Evolutionary conservation across 23 tunicate species (phyloP).

Genomic region (Diplosoma virens): DNA sequence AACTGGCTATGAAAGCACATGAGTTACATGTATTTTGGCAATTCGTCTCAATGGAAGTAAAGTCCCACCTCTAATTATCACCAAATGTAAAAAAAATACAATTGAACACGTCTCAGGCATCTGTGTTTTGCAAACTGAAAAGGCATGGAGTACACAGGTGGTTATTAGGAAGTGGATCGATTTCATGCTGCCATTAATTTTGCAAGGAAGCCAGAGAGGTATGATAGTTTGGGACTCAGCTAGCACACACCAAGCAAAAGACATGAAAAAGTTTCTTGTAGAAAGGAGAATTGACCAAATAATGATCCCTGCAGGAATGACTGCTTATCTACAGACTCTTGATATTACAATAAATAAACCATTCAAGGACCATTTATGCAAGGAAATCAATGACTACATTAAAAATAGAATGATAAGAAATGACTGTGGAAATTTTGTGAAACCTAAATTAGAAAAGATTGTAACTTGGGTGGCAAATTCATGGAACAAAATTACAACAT

Average conservation of each 20-base stretch:
- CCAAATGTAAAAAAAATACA: not conserved
- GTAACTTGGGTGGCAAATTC: not conserved
- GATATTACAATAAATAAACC: too few species aligned
- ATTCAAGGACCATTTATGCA: not conserved
- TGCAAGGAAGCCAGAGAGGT: too few species aligned
- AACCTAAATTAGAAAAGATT: not conserved
- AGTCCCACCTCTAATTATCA: too few species aligned
- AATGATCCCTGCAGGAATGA: not conserved
- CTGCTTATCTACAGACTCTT: not conserved
- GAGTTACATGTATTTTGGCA: not conserved
- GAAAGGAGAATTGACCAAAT: not conserved
- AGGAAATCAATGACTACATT: not conserved
- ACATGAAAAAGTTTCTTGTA: not conserved
- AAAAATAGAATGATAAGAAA: not conserved
- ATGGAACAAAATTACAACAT: not conserved
- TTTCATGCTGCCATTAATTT: too few species aligned
- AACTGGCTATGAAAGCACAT: not conserved
- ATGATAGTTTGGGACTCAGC: too few species aligned
- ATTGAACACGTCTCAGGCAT: not conserved
- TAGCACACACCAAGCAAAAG: too few species aligned
- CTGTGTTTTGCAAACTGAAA: too few species aligned
- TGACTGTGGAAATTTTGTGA: not conserved
- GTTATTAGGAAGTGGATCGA: too few species aligned
- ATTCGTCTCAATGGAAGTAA: too few species aligned
- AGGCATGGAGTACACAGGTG: too few species aligned